phyloP scores from a whole-genome alignment of 2,113 vertebrate genomes.

The Fregetta grallaria region DNA sequence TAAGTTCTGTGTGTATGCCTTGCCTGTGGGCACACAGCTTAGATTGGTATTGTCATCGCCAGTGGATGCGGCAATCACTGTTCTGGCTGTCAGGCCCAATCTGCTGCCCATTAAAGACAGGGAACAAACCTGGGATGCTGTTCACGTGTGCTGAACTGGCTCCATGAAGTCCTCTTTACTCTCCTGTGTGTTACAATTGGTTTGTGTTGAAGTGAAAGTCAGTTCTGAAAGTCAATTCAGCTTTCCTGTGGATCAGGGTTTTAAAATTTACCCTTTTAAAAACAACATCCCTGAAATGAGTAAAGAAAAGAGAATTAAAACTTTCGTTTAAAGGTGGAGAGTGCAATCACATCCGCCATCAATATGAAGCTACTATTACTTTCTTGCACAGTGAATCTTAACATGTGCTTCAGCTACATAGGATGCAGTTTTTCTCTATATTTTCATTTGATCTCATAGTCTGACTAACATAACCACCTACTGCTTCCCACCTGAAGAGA shows the following conservation, averaged over 20 bases:
- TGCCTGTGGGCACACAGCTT: neutral
- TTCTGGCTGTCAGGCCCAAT: neutral
- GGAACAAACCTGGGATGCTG: neutral
- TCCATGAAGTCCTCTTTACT: neutral
- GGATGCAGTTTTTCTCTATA: neutral
- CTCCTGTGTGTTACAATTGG: neutral
- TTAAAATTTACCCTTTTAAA: neutral
- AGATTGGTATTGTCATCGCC: accelerated
- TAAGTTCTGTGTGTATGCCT: neutral
- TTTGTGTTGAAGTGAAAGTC: neutral
- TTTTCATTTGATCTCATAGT: neutral
- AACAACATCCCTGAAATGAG: neutral
- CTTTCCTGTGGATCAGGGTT: neutral
- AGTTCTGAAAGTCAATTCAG: neutral
- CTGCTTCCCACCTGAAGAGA: neutral
- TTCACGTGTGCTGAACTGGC: neutral
- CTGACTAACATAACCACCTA: neutral
- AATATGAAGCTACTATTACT: neutral
- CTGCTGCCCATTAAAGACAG: neutral
- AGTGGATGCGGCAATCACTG: neutral
- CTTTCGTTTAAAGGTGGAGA: neutral
- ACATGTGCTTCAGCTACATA: neutral
- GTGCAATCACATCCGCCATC: neutral
- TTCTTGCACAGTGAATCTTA: neutral
- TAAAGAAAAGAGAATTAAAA: neutral